Conservation (phyloP, 1,140 invertebrate genomes). For the Nasonia longicornis region DNA sequence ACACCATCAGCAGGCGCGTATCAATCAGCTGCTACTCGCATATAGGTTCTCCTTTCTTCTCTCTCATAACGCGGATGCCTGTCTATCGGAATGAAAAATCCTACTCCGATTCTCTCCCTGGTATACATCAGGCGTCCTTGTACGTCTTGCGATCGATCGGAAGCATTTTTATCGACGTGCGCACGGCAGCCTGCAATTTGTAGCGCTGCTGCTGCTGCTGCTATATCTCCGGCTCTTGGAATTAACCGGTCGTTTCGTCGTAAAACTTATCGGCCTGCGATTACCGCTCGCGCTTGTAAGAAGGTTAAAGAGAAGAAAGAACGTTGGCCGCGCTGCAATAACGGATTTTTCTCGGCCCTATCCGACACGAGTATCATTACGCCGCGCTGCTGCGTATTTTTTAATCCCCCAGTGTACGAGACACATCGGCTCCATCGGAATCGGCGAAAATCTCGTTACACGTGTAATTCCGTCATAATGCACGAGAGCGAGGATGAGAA, state of each 20-base stretch:
- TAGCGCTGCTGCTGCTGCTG: not conserved
- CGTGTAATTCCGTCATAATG: no score
- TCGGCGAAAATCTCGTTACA: no score
- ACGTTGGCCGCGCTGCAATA: not conserved
- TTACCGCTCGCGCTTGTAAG: not conserved
- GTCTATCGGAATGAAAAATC: not conserved
- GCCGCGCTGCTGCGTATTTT: not conserved
- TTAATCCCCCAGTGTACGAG: no score
- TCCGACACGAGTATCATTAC: not conserved
- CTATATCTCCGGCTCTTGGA: not conserved
- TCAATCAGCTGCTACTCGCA: not conserved
- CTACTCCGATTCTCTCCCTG: not conserved
- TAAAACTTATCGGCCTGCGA: conserved; percentile 20
- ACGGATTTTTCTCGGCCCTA: not conserved
- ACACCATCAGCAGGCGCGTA: not conserved
- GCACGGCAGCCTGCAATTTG: not conserved
- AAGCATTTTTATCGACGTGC: conserved; percentile 8
- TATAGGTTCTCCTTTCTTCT: no score
- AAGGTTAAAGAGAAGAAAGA: not conserved
- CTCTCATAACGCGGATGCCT: no score
- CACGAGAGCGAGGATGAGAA: no score
- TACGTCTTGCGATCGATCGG: not conserved
- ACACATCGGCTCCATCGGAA: no score
- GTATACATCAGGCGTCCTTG: not conserved
- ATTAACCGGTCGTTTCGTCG: conserved; percentile 33